These are phyloP conservation scores for Athrips mouffetella DNA, from an alignment of 2,888 invertebrate genomes.

Conservation along the genomic window DNA sequence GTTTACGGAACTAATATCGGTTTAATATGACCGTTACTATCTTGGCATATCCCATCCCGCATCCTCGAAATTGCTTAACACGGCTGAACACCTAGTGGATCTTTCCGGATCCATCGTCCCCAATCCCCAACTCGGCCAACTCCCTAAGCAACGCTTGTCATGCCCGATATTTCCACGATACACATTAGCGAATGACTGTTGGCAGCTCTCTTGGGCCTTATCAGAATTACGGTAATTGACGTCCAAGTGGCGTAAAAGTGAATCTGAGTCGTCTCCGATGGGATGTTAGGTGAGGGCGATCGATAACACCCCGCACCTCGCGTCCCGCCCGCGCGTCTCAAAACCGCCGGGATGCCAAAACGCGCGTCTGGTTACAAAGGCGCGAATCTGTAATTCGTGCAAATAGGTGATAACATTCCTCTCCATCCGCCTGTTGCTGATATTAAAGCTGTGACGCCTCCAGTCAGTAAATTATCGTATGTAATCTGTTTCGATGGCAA, in stretches of 20 bases:
- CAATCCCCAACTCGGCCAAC: not conserved
- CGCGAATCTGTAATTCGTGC: slow-evolving; percentile 15
- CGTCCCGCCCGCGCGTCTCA: slow-evolving; percentile 5
- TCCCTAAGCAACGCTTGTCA: not conserved
- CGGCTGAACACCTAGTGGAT: no score
- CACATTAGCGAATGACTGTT: slow-evolving; percentile 18
- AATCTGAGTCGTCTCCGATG: slow-evolving; percentile 42
- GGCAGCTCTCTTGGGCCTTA: slow-evolving; percentile 33
- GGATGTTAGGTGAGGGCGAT: slow-evolving; percentile 41
- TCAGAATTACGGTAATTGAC: slow-evolving; percentile 47
- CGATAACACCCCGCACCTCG: slow-evolving; percentile 35
- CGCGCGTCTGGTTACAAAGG: slow-evolving; percentile 12
- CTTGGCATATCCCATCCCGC: no score
- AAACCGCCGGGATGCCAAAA: not conserved
- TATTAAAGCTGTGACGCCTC: not conserved
- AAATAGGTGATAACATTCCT: slow-evolving; percentile 13
- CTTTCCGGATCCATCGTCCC: no score
- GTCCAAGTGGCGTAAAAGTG: slow-evolving; percentile 55
- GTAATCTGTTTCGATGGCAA: slow-evolving; percentile 11
- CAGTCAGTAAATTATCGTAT: slow-evolving; percentile 7
- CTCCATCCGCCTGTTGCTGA: slow-evolving; percentile 13
- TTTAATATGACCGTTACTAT: no score
- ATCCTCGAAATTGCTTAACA: no score
- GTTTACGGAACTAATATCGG: no score
- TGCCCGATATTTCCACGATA: slow-evolving; percentile 9